Evolutionary conservation across 2,888 invertebrate genomes (phyloP).

Genomic region (Drosophila kuntzei): DNA sequence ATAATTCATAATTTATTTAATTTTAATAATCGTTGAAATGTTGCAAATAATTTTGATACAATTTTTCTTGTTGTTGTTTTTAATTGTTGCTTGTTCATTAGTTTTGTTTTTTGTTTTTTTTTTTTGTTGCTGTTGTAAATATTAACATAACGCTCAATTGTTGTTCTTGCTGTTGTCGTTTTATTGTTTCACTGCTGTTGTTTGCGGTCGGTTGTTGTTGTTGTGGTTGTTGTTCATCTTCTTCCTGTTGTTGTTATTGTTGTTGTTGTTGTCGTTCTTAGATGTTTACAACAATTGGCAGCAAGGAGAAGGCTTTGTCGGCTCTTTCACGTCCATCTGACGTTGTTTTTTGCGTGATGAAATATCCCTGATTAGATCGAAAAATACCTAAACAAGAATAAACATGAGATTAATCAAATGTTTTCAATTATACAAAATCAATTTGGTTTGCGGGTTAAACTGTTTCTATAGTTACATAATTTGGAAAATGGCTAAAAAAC

Average conservation of each 20-base stretch:
- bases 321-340: constrained; percentile 85
- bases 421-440: neutral
- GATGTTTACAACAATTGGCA: constrained; percentile 85
- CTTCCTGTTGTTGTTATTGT: constrained; percentile 21
- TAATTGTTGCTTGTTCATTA: constrained; percentile 9
- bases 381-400: constrained; percentile 84
- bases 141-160: constrained; percentile 32
- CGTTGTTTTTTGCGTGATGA: constrained; percentile 86
- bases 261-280: constrained; percentile 29
- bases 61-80: constrained; percentile 33
- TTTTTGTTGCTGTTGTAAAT: constrained; percentile 31
- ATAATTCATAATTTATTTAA: constrained; percentile 48
- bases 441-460: constrained; percentile 17
- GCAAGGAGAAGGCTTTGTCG: constrained; percentile 85
- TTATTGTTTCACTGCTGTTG: constrained; percentile 6
- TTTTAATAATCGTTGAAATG: constrained; percentile 51
- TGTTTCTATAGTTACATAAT: constrained; percentile 52
- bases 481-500: constrained; percentile 52
- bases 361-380: constrained; percentile 86
- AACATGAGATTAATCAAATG: constrained; percentile 5
- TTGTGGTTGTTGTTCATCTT: constrained; percentile 34
- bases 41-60: constrained; percentile 50
- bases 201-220: constrained; percentile 21
- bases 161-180: constrained; percentile 40
- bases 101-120: constrained; percentile 20